Base-by-base conservation (phyloP, 2,888 invertebrate genomes). In the Orthosia incerta region DNA sequence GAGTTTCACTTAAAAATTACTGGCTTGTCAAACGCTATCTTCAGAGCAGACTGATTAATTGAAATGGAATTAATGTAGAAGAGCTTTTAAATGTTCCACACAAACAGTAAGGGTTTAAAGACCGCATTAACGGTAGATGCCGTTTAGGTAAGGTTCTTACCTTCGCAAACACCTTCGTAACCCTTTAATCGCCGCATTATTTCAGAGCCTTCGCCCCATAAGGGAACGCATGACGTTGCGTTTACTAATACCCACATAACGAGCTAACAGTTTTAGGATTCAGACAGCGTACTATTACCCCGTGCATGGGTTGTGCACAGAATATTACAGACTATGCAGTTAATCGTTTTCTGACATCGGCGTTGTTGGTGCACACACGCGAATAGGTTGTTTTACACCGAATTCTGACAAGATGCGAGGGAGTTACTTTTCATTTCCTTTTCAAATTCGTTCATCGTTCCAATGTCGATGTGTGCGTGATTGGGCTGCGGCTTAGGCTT, bases 171-270 rank as follows among this genome's bases (percentile, higher is more conserved):
- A 66, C 78, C 60, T 68, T 65, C 46, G 55, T 73, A 83, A 76
- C 71, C 79, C 73, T 76, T 66, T 73, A 74, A 84, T 80, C 48
- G 56, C 70, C 61, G 51, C 55, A 64, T 76, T 76, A 72, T 71
- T 80, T 74, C 23, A 51, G 59, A 62, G 63, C 56, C 39, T 72
- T 59, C 50, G 15, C 66, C 72, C 46, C 15, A 23, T 31, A 76
- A 63, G 63, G 71, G 72, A 50, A 56, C 51, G 64, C 70, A 62
- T 82, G 82, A 71, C 80, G 69, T 69, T 57, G 86, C 74, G 73
- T 83, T 74, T 86, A 76, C 73, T 85, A 85, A 85, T 75, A 62
- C 70, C 15, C 59, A 26, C 62, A 57, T 71, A 80, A 66, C 63
- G 50, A 74, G 56, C 63, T 74, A 55, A 48, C 39, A 74, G 60